These are phyloP conservation scores for Eupithecia inturbata DNA, from an alignment of 2,888 invertebrate species.

Conservation along the genomic window DNA sequence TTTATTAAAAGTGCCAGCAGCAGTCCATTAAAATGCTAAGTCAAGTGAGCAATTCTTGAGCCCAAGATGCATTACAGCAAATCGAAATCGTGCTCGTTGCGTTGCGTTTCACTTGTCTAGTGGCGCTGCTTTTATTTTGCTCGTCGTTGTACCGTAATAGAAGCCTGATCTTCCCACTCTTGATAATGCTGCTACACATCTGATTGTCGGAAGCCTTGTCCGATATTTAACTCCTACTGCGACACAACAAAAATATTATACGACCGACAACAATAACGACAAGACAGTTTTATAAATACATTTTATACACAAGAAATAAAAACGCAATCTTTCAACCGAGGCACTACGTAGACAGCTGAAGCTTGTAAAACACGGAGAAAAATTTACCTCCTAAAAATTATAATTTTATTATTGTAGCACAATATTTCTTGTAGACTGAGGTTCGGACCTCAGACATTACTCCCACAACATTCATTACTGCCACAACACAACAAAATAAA, in stretches of 20 bases:
- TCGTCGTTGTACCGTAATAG: constrained; percentile 10
- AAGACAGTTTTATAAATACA: constrained; percentile 39
- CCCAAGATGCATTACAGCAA: neutral
- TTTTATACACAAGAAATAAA: constrained; percentile 39
- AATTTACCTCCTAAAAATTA: neutral
- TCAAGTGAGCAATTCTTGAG: neutral
- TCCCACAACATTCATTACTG: neutral
- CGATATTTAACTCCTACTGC: constrained; percentile 7
- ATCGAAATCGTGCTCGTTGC: neutral
- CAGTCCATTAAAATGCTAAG: neutral
- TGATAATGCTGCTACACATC: constrained; percentile 26
- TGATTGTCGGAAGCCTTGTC: constrained; percentile 1
- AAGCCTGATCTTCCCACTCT: constrained; percentile 55
- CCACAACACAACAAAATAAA: neutral
- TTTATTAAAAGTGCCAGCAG: neutral
- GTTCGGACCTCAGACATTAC: neutral
- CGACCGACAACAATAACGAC: constrained; percentile 30
- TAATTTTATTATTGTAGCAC: neutral
- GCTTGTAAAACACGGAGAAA: constrained; percentile 25
- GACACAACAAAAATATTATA: constrained; percentile 33
- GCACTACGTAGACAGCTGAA: constrained; percentile 32
- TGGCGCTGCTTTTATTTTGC: neutral
- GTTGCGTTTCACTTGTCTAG: neutral
- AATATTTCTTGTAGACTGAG: neutral
- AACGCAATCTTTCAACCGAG: constrained; percentile 38